Base-by-base conservation (phyloP, 2,888 invertebrate genomes). In the Lampropteryx suffumata region DNA sequence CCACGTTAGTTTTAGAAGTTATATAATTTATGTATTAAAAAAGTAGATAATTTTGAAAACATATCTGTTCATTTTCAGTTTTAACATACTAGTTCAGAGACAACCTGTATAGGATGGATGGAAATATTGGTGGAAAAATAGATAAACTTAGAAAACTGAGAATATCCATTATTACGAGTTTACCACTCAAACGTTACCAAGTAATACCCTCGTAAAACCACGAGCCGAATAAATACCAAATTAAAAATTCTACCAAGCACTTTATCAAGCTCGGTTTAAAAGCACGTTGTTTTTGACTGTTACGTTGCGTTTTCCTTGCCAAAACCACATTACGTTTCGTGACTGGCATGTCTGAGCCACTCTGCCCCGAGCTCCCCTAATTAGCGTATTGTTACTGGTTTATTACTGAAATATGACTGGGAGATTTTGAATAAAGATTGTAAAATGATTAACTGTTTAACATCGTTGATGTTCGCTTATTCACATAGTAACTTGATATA, bases 251-350 rank as follows among this genome's bases (percentile, higher is more conserved):
- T 8, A 24, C 26, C 13, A 11, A 42, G 9, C 28, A 43, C 39
- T 32, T 46, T 14, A 43, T 14, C 39, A 17, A 12, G 9, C 21
- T 8, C 17, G 28, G 21, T 48, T 67, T 69, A 69, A 69, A 65
- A 7, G 36, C 33, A 44, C 36, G 47, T 51, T 58, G 58, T 62
- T 62, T 59, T 58, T 46, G 43, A 60, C 58, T 59, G 27, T 68
- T 62, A 68, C 61, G 3, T 28, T 43, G 62, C 64, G 57, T 50
- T 67, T 69, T 60, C 50, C 12, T 21, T 40, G 27, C 47, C 49
- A 57, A 62, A 62, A 53, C 57, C 60, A 41, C 56, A 65, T 69
- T 68, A 65, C 42, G 28, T 41, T 43, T 47, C 56, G 53, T 71
- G 65, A 67, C 63, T 67, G 59, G 57, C 67, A 47, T 27, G 17